Conservation (phyloP, 2,797 vertebrate species). For the Fringilla coelebs region DNA sequence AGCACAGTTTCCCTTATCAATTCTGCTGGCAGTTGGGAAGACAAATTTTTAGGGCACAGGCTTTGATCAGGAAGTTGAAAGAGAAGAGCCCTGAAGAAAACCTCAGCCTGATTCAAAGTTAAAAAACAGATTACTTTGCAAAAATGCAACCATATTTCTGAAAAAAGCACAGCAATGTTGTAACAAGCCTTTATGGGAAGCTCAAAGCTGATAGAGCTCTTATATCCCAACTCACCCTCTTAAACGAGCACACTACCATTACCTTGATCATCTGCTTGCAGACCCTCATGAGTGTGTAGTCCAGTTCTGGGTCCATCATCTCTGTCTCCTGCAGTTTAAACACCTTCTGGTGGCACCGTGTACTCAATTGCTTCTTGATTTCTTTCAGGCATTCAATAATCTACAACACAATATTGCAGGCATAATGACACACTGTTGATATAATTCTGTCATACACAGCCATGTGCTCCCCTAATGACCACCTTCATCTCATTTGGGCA, state of each 20-base stretch:
- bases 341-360: constrained; percentile 90
- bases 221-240: not conserved
- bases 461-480: not conserved
- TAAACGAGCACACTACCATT: not conserved
- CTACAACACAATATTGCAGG: constrained; percentile 61
- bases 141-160: not conserved
- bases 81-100: not conserved
- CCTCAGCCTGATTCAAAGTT: not conserved
- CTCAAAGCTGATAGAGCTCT: not conserved
- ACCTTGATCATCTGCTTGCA: constrained; percentile 99
- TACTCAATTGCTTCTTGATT: constrained; percentile 85
- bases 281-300: constrained; percentile 96
- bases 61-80: not conserved
- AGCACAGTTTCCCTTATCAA: not conserved
- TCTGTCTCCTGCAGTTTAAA: constrained; percentile 96
- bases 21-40: not conserved
- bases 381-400: constrained; percentile 98
- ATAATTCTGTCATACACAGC: not conserved
- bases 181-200: not conserved
- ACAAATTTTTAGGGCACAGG: not conserved
- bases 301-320: constrained; percentile 96
- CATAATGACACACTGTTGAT: not conserved
- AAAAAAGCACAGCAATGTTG: not conserved
- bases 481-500: not conserved
- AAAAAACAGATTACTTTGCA: not conserved